Base-by-base conservation (phyloP, 2,113 vertebrate genomes). In the Leptobrachium leishanense region DNA sequence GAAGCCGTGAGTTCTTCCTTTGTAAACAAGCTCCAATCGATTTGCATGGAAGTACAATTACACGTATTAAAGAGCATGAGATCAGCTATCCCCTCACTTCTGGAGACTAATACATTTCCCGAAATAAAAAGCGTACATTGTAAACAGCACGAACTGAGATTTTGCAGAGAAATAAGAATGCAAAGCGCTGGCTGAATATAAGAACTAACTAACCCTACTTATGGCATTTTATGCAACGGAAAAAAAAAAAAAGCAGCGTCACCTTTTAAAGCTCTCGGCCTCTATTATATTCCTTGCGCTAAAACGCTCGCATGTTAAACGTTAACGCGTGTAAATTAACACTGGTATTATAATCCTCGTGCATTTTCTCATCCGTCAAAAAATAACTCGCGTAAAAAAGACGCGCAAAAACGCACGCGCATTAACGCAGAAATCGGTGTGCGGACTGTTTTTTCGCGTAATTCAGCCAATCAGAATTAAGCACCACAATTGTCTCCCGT, bases 101-200 rank as follows among this genome's bases (percentile, higher is more conserved):
- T 13, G 40, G 10, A 44, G 53, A 69, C 54, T 6, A 10, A 46
- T 68, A 41, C 31, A 41, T n/a, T 71, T 50, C 63, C 20, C 5
- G 13, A 70, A 31, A 57, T 59, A 77, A 77, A 59, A 9, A 31
- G 62, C 43, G 76, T 40, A 6, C 43, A 68, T 71, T 70, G 55
- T 63, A 63, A 77, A 20, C 55, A 63, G 6, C n/a, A 6, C 15
- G 15, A 62, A 77, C 20, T 70, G 44, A 7, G 43, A 54, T 43
- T 13, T 44, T 46, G 6, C 5, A 40, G 13, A 11, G 55, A 11
- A 39, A 68, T 63, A 62, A 62, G 69, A 50, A 43, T 2, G 43
- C 55, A 76, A 41, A 68, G 63, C n/a, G 12, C 40, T 15, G 10
- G 6, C 1, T 40, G 62, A 55, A 67, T 76, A 62, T 3, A 41